Percentiles rank a stretch among this genome's conserved stretches.
These are phyloP conservation scores for Hedya salicella DNA, from an alignment of 2,888 invertebrate species.

Conservation along the genomic window DNA sequence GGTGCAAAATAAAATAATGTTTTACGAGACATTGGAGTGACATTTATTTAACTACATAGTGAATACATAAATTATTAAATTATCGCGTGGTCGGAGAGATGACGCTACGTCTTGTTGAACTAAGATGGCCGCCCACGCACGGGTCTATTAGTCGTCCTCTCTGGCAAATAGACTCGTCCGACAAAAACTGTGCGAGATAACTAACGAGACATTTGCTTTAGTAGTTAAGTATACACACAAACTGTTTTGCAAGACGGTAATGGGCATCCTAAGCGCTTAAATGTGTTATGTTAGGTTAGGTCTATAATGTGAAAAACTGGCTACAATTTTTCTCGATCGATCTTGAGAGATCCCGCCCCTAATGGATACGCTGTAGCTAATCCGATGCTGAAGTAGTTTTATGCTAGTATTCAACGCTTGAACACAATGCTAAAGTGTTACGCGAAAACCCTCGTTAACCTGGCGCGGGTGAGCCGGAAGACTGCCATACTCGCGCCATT, in stretches of 20 bases:
- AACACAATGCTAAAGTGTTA: slow-evolving; percentile 1
- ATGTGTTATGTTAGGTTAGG: neutral
- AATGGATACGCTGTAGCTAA: neutral
- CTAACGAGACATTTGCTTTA: slow-evolving; percentile 13
- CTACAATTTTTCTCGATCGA: neutral
- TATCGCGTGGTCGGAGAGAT: slow-evolving; percentile 34
- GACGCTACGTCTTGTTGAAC: slow-evolving; percentile 14
- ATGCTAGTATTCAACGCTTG: neutral
- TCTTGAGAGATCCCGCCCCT: neutral
- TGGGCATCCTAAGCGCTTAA: neutral
- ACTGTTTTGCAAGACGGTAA: neutral
- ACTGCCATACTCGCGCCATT: neutral
- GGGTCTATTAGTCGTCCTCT: slow-evolving; percentile 13
- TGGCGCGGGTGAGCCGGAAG: neutral
- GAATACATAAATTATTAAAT: slow-evolving; percentile 26
- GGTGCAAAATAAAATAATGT: slow-evolving; percentile 36
- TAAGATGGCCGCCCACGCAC: slow-evolving; percentile 34
- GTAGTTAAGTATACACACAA: neutral
- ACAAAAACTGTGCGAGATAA: slow-evolving; percentile 13
- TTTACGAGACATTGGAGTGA: slow-evolving; percentile 31
- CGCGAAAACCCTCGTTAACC: neutral
- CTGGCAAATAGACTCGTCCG: slow-evolving; percentile 8
- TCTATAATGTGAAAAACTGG: neutral
- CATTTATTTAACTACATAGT: slow-evolving; percentile 36
- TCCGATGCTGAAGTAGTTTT: neutral